Conservation (phyloP, 2,797 vertebrate genomes). For the Paguma larvata region DNA sequence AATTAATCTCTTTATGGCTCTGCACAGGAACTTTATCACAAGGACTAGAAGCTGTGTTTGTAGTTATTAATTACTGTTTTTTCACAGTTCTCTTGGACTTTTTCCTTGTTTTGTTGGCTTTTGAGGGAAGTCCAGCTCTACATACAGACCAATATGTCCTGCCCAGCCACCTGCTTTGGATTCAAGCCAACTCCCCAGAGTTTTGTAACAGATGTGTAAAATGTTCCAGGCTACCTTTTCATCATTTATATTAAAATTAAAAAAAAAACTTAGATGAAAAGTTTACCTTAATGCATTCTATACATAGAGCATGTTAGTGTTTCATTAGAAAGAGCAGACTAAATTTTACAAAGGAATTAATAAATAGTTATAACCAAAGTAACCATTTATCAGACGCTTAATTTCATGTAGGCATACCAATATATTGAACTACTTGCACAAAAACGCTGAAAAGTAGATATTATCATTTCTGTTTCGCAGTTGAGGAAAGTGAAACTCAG, state of each 20-base stretch:
- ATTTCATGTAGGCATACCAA: background rate
- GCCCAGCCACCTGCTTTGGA: slow-evolving; percentile 83
- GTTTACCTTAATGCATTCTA: slow-evolving; percentile 75
- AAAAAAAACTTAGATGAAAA: slow-evolving; percentile 74
- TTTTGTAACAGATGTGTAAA: slow-evolving; percentile 83
- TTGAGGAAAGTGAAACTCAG: background rate
- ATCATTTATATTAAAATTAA: slow-evolving; percentile 65
- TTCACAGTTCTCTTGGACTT: slow-evolving; percentile 54
- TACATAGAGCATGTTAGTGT: slow-evolving; percentile 65
- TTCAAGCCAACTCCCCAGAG: slow-evolving; percentile 68
- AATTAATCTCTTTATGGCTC: slow-evolving; percentile 20
- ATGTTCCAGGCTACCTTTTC: slow-evolving; percentile 81
- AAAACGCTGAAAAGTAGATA: accelerated
- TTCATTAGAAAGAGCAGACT: slow-evolving; percentile 54
- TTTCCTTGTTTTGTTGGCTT: slow-evolving; percentile 67
- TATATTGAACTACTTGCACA: background rate
- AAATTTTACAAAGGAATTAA: background rate
- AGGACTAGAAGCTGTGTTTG: background rate
- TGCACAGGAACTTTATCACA: slow-evolving; percentile 16
- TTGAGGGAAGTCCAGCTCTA: slow-evolving; percentile 73
- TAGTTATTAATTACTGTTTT: slow-evolving; percentile 67
- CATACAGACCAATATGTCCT: slow-evolving; percentile 62
- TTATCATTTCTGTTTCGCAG: background rate
- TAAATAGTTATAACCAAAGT: background rate
- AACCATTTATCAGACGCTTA: background rate